Evolutionary conservation across 2,888 invertebrate genomes (phyloP).

Genomic region (Prionchulus punctatus): DNA sequence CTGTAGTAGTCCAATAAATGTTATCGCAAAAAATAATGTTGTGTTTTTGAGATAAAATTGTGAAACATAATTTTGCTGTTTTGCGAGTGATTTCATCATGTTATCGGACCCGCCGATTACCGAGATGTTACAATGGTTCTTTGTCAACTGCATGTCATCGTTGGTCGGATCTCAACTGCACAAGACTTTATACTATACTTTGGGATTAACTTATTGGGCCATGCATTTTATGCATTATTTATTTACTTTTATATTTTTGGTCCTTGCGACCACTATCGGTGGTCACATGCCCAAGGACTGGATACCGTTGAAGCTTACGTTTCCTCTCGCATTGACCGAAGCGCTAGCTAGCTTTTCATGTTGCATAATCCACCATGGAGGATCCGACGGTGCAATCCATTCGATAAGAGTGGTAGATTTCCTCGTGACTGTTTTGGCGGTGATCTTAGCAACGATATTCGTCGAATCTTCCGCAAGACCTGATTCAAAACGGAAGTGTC

Average conservation of each 20-base stretch:
- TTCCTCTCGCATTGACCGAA: not conserved
- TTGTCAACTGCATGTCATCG: not conserved
- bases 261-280: not conserved
- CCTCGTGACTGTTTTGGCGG: not conserved
- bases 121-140: not conserved
- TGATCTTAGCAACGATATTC: not conserved
- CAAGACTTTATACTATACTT: not conserved
- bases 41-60: too few species aligned
- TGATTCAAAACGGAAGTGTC: too few species aligned
- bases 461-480: not conserved
- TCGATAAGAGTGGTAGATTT: not conserved
- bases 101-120: not conserved
- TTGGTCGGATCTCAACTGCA: not conserved
- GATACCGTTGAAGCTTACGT: not conserved
- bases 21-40: too few species aligned
- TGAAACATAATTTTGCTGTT: too few species aligned
- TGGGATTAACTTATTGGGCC: not conserved
- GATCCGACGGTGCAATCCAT: slow-evolving; percentile 3
- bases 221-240: not conserved
- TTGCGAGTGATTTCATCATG: too few species aligned
- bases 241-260: not conserved
- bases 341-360: not conserved
- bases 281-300: not conserved
- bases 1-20: too few species aligned
- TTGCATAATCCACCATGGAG: not conserved